A percentile compares a stretch with the other conserved stretches of the same genome.
phyloP scores from a whole-genome alignment of 2,888 invertebrate species.

The Tetragnatha montana region DNA sequence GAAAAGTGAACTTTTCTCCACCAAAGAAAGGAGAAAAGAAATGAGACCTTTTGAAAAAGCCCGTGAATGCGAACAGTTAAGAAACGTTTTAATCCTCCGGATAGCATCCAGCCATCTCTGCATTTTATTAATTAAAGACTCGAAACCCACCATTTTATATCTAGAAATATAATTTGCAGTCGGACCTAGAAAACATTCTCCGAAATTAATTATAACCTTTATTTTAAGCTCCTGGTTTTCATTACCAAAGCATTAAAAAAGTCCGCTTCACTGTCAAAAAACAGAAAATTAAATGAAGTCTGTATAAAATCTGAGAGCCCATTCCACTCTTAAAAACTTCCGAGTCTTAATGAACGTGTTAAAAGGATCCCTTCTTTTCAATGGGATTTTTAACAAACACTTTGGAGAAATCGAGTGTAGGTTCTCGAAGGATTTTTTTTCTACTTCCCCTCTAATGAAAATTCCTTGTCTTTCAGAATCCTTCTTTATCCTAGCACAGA shows the following conservation, averaged over 20 bases:
- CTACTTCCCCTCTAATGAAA: conserved; percentile 25
- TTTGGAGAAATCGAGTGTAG: conserved; percentile 12
- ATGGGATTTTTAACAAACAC: neutral
- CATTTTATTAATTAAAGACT: neutral
- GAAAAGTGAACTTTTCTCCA: too few relatives aligned
- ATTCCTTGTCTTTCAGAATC: conserved; percentile 29
- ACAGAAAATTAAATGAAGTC: neutral
- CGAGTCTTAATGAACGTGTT: neutral
- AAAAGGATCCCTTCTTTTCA: neutral
- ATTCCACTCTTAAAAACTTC: neutral
- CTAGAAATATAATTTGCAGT: neutral
- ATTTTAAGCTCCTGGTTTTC: neutral
- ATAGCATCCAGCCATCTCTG: neutral
- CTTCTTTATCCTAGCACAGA: conserved; percentile 4
- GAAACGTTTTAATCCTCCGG: too few relatives aligned
- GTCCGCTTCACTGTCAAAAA: neutral
- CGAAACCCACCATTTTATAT: neutral
- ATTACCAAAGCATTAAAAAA: neutral
- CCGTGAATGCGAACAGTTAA: too few relatives aligned
- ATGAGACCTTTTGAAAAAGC: too few relatives aligned
- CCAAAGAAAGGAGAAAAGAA: too few relatives aligned
- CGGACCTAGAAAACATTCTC: neutral
- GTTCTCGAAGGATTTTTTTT: conserved; percentile 8
- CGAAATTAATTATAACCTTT: neutral
- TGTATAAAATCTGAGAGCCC: neutral